Conservation (phyloP, 2,113 vertebrate genomes). For the Callospermophilus lateralis region DNA sequence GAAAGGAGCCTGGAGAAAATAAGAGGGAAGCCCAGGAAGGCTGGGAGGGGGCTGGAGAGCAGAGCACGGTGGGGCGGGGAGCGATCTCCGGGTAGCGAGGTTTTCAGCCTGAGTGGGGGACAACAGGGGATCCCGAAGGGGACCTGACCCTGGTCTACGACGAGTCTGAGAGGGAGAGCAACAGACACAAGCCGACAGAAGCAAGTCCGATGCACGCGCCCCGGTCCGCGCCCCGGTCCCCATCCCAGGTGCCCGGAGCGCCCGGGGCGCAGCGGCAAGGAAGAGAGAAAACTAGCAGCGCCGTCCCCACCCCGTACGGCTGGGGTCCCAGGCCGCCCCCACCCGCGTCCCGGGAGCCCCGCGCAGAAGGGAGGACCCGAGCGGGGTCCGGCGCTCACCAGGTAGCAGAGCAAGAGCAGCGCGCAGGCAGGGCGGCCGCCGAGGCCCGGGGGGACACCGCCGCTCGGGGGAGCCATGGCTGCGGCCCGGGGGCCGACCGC, state of each 20-base stretch:
- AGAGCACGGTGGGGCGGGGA: neutral
- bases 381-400: constrained; percentile 76
- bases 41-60: neutral
- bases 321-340: constrained; percentile 19
- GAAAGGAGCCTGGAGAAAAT: neutral
- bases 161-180: neutral
- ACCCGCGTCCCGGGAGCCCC: constrained; percentile 55
- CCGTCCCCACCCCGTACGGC: neutral
- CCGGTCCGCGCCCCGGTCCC: constrained; percentile 19
- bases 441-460: constrained; percentile 56
- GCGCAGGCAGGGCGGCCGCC: constrained; percentile 66
- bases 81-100: neutral
- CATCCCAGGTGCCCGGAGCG: constrained; percentile 61
- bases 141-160: neutral
- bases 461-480: constrained; percentile 74
- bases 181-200: neutral
- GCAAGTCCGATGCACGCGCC: constrained; percentile 61
- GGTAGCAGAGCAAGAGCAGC: constrained; percentile 80
- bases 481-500: constrained; percentile 46
- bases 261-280: constrained; percentile 33
- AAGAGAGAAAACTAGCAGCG: constrained; percentile 64
- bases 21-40: neutral
- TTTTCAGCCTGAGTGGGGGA: neutral
- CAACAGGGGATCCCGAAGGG: neutral
- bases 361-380: constrained; percentile 47